Base-by-base conservation (phyloP, 2,113 vertebrate species). In the Morone chrysops region DNA sequence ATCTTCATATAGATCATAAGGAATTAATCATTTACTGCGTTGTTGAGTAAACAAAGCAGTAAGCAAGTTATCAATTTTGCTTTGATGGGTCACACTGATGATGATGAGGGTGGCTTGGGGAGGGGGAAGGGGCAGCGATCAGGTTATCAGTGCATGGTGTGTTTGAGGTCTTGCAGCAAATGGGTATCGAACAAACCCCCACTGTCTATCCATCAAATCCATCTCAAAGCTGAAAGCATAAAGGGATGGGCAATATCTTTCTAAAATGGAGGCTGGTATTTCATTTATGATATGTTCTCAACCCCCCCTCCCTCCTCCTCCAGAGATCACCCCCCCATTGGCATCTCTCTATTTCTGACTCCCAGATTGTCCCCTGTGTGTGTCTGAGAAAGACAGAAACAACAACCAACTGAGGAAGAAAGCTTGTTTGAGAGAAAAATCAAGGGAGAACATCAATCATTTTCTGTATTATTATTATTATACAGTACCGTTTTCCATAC, bases 151-250 rank as follows among this genome's bases (percentile, higher is more conserved):
- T 50, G 67, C 69, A 59, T 71, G 68, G 51, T 69, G 66, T 50
- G 22, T 88, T 43, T 62, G 22, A 62, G 16, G 41, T 76, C 36
- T 72, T 74, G 18, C 50, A 87, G 63, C 50, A 76, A 80, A 88
- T 69, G 14, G 83, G 60, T 65, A 68, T 77, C 4, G 13, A 88
- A 81, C 40, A 70, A 67, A 75, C 12, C 45, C 40, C 31, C 2
- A 5, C 51, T 51, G 70, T 13, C 62, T 60, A 70, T 82, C 80
- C 51, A 80, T 83, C 72, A 85, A 45, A 73, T 56, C 25, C 41
- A 78, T 67, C 48, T 72, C 41, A 70, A 47, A 59, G 54, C 70
- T 9, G 6, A 83, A 25, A 78, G 45, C 22, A 82, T 77, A 56
- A 65, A n/a, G n/a, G 72, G 72, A 78, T 73, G 31, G 25, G 47